These are phyloP conservation scores for Sceloporus tristichus DNA, from an alignment of 2,113 vertebrate genomes.

Conservation along the genomic window DNA sequence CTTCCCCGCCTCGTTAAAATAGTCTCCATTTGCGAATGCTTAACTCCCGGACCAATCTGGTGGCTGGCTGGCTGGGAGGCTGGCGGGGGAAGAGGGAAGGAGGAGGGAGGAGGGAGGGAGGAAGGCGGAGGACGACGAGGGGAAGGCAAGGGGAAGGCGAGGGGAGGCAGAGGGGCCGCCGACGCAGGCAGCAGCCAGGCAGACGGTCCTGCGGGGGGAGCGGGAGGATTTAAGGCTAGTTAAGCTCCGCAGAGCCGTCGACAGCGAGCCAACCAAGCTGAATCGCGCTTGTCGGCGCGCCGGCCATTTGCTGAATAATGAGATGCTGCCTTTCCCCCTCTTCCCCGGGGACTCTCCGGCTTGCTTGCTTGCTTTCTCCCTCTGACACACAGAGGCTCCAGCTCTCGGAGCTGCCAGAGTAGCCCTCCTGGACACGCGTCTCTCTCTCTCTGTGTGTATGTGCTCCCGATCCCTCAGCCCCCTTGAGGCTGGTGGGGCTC, in stretches of 20 bases:
- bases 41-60: conserved; percentile 15
- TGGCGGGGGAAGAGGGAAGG: conserved; percentile 1
- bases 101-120: not conserved
- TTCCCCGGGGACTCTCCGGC: conserved; percentile 32
- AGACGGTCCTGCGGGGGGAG: conserved; percentile 57
- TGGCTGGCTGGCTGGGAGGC: not conserved
- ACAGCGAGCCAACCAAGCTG: conserved; percentile 49
- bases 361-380: conserved; percentile 30
- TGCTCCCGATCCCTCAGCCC: conserved; percentile 74
- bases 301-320: conserved; percentile 73
- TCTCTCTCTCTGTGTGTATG: not conserved
- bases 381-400: conserved; percentile 30
- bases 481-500: conserved; percentile 64
- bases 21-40: conserved; percentile 6
- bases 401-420: conserved; percentile 9
- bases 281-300: conserved; percentile 52
- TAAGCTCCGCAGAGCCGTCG: conserved; percentile 31
- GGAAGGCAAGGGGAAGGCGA: not conserved
- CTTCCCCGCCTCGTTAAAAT: not conserved
- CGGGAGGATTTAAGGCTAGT: conserved; percentile 34
- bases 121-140: not conserved
- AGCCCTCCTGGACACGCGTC: not conserved
- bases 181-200: conserved; percentile 37
- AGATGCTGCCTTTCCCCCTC: conserved; percentile 43
- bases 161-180: conserved; percentile 28